phyloP scores from a whole-genome alignment of 2,888 invertebrate species.

The Hyposoter didymator region DNA sequence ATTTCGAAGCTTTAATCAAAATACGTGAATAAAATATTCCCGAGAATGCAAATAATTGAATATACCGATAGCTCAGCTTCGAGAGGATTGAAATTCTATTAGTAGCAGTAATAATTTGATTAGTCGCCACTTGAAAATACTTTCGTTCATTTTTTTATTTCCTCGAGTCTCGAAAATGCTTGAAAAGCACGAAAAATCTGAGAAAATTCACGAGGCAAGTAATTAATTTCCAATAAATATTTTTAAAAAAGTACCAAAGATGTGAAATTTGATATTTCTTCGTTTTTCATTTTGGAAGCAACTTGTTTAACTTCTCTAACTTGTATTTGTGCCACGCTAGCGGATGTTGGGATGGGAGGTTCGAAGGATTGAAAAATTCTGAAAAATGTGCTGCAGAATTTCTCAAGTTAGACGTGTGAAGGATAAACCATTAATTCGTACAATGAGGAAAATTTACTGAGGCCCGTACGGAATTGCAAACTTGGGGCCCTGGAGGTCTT shows the following conservation, averaged over 20 bases:
- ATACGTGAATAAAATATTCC: not conserved
- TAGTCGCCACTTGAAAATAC: no score
- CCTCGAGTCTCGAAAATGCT: no score
- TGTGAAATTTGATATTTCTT: no score
- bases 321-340: not conserved
- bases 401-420: constrained; percentile 7
- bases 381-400: not conserved
- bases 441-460: constrained; percentile 77
- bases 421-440: constrained; percentile 70
- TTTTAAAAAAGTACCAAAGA: no score
- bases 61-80: not conserved
- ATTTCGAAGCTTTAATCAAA: not conserved
- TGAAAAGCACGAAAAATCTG: no score
- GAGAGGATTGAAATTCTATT: no score
- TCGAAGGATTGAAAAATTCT: not conserved
- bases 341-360: not conserved
- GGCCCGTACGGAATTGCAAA: constrained; percentile 66
- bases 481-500: constrained; percentile 76
- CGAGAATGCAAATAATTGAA: not conserved
- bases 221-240: no score
- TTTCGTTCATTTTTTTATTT: no score
- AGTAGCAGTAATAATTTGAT: no score
- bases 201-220: no score
- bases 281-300: no score
- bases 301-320: not conserved